These are phyloP conservation scores for Ischnus inquisitorius DNA, from an alignment of 2,888 invertebrate species.

Conservation along the genomic window DNA sequence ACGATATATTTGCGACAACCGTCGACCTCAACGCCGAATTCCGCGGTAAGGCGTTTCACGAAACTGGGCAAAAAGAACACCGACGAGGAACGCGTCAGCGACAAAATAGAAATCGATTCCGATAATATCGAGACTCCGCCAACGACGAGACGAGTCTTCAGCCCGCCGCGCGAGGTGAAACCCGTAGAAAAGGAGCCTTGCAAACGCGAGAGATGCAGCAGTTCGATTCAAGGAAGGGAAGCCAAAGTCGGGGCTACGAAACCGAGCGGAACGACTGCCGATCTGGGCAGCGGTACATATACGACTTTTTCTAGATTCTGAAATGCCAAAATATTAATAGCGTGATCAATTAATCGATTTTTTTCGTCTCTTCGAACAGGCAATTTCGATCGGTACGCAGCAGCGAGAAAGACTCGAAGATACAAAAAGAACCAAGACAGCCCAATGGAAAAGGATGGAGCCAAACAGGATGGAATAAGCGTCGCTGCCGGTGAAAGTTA, in stretches of 20 bases:
- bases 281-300: conserved; percentile 80
- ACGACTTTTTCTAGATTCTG: neutral
- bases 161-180: conserved; percentile 88
- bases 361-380: conserved; percentile 84
- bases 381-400: conserved; percentile 94
- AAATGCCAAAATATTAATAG: neutral
- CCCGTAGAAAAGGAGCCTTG: conserved; percentile 83
- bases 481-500: conserved; percentile 61
- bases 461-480: conserved; percentile 54
- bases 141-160: conserved; percentile 90
- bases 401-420: conserved; percentile 92
- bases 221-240: conserved; percentile 79
- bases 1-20: conserved; percentile 83
- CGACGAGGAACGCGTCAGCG: conserved; percentile 84
- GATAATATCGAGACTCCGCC: conserved; percentile 97
- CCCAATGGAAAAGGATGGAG: conserved; percentile 68
- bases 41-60: conserved; percentile 76
- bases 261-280: conserved; percentile 70
- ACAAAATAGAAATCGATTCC: conserved; percentile 94
- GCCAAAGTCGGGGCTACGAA: conserved; percentile 72
- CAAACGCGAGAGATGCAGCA: conserved; percentile 81
- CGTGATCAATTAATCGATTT: neutral
- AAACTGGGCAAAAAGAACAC: conserved; percentile 75
- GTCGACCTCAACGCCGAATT: conserved; percentile 65
- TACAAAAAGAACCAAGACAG: conserved; percentile 88